These are phyloP conservation scores for Orthonyx spaldingii DNA, from an alignment of 2,113 vertebrate genomes.

Conservation along the genomic window DNA sequence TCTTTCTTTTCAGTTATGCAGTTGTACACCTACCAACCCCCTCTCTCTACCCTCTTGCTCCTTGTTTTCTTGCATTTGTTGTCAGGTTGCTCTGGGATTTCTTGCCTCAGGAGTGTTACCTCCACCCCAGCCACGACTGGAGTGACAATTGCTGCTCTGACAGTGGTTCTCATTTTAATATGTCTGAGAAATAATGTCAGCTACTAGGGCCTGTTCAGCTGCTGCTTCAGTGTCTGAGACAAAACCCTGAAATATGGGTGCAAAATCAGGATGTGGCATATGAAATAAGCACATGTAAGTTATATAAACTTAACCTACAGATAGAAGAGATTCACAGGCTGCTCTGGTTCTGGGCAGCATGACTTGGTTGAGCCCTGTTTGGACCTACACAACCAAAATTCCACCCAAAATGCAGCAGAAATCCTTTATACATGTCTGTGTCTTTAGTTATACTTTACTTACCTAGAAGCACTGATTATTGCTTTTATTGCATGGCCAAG, in stretches of 20 bases:
- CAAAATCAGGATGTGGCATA: background rate
- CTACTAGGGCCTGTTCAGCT: background rate
- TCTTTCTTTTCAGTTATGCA: background rate
- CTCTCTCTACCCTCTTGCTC: background rate
- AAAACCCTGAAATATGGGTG: rapidly evolving
- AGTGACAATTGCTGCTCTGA: background rate
- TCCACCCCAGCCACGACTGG: background rate
- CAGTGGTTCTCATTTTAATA: background rate
- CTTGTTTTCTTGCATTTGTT: background rate
- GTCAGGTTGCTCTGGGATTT: background rate
- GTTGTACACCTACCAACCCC: background rate
- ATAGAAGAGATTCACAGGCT: background rate
- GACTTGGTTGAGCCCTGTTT: background rate
- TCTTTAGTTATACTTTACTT: background rate
- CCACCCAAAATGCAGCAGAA: background rate
- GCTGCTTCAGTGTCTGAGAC: background rate
- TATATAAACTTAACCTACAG: background rate
- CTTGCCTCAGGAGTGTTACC: background rate
- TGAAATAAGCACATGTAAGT: background rate
- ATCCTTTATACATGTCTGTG: background rate
- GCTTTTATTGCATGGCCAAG: background rate
- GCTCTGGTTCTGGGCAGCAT: background rate
- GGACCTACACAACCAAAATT: background rate
- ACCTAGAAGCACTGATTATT: background rate
- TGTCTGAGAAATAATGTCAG: background rate